These are phyloP conservation scores for Ispidina picta DNA, from an alignment of 2,797 vertebrate genomes.

Conservation along the genomic window DNA sequence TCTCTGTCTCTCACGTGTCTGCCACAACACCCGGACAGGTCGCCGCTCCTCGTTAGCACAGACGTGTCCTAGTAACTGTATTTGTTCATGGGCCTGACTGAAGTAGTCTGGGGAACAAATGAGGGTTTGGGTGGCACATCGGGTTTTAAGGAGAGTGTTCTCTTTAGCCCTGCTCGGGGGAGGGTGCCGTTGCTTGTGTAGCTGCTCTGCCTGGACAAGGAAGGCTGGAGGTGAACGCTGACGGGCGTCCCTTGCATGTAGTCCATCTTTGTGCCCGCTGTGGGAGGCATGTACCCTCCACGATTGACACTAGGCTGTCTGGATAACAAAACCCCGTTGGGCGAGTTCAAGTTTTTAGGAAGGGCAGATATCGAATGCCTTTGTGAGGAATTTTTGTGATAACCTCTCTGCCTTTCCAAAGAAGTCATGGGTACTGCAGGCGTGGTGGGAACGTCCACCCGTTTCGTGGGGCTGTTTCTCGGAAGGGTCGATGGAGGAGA, in stretches of 20 bases:
- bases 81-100: constrained; percentile 95
- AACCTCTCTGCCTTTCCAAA: constrained; percentile 93
- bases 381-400: constrained; percentile 95
- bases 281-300: constrained; percentile 89
- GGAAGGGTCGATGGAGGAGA: constrained; percentile 96
- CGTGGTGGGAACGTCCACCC: constrained; percentile 92
- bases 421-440: constrained; percentile 92
- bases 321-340: constrained; percentile 91
- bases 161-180: constrained; percentile 93
- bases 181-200: constrained; percentile 94
- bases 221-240: constrained; percentile 89
- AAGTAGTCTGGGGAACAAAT: constrained; percentile 91
- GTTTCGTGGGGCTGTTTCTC: constrained; percentile 95
- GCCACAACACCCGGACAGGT: constrained; percentile 68
- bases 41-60: constrained; percentile 54
- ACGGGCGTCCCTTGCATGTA: constrained; percentile 89
- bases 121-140: constrained; percentile 98
- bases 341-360: constrained; percentile 90
- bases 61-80: constrained; percentile 90
- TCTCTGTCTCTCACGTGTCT: constrained; percentile 76
- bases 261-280: constrained; percentile 92
- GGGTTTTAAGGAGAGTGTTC: constrained; percentile 96
- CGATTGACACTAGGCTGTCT: constrained; percentile 95
- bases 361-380: constrained; percentile 95
- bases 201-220: constrained; percentile 92